Evolutionary conservation across 2,113 vertebrate species (phyloP).

Genomic region (Barbus barbus): DNA sequence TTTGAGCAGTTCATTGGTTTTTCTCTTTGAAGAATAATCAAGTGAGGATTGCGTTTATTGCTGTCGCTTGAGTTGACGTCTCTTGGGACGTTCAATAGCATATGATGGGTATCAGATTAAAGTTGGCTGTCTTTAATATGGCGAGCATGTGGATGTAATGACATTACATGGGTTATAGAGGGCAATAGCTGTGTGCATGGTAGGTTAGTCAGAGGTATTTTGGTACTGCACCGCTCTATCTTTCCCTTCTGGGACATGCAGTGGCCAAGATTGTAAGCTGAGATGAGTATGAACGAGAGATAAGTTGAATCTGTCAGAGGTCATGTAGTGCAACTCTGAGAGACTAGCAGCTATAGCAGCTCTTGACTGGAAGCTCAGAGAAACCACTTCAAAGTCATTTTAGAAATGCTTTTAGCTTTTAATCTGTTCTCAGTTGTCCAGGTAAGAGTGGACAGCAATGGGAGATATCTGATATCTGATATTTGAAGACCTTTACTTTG

Average conservation of each 20-base stretch:
- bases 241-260: conserved; percentile 35
- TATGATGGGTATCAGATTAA: conserved; percentile 15
- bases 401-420: background rate
- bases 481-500: background rate
- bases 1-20: background rate
- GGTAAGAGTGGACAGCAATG: background rate
- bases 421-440: background rate
- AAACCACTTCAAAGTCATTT: conserved; percentile 5
- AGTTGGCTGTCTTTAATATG: background rate
- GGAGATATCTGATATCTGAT: background rate
- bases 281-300: conserved; percentile 47
- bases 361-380: background rate
- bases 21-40: background rate
- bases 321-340: conserved; percentile 36
- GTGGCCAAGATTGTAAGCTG: conserved; percentile 58
- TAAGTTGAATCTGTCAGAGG: conserved; percentile 42
- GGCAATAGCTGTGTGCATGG: conserved; percentile 5
- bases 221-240: background rate
- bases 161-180: background rate
- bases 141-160: conserved; percentile 2
- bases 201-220: conserved; percentile 43
- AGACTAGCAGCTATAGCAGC: conserved; percentile 37
- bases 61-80: too few relatives aligned
- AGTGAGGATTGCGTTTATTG: background rate
- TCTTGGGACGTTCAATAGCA: background rate